Evolutionary conservation across 2,113 vertebrate genomes (phyloP).

Genomic region (Antechinus stuartii): DNA sequence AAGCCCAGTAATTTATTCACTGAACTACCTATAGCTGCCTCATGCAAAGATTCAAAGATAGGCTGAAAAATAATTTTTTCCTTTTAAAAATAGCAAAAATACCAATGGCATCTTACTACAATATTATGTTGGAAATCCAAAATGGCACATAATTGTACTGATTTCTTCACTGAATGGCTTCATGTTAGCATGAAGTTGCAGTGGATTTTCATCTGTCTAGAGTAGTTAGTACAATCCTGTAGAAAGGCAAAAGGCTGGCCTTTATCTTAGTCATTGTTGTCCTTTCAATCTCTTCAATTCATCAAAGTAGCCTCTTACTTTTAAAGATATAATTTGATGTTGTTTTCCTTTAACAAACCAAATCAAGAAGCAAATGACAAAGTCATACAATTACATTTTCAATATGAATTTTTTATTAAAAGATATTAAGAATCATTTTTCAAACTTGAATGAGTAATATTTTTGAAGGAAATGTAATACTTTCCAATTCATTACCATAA

Average conservation of each 20-base stretch:
- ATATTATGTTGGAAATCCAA: not conserved
- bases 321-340: not conserved
- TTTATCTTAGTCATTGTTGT: not conserved
- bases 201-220: slow-evolving; percentile 10
- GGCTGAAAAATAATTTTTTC: slow-evolving; percentile 13
- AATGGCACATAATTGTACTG: not conserved
- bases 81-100: slow-evolving; percentile 14
- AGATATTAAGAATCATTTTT: slow-evolving; percentile 48
- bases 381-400: not conserved
- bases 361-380: not conserved
- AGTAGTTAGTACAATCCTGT: not conserved
- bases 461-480: slow-evolving; percentile 63
- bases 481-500: slow-evolving; percentile 58
- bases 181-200: not conserved
- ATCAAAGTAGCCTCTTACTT: not conserved
- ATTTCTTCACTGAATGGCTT: not conserved
- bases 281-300: not conserved
- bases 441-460: slow-evolving; percentile 51
- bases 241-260: not conserved
- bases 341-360: not conserved
- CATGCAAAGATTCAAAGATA: not conserved
- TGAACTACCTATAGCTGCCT: not conserved
- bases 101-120: not conserved
- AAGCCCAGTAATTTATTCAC: not conserved
- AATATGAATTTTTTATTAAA: slow-evolving; percentile 14